Base-by-base conservation (phyloP, 2,888 invertebrate species). In the Brachyptera putata region DNA sequence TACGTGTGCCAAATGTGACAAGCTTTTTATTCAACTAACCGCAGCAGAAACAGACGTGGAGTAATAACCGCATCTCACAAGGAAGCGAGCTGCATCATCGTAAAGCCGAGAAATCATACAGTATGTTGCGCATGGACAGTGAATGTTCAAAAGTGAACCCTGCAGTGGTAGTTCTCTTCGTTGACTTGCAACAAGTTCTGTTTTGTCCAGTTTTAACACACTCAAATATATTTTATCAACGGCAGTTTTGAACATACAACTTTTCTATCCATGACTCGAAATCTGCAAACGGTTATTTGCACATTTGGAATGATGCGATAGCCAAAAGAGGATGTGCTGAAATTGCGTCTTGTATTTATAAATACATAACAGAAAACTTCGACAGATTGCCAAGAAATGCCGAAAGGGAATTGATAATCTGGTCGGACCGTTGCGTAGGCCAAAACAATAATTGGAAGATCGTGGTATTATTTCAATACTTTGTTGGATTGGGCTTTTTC, bases 381-480 rank as follows among this genome's bases (percentile, higher is more conserved):
- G 9, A n/a, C 4, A 16, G n/a, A n/a, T n/a, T n/a, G 5, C 14
- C 39, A 5, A n/a, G 3, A 16, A n/a, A 11, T 16, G 41, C 3
- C n/a, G 7, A 34, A 41, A n/a, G n/a, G n/a, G n/a, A 37, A 39
- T 24, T 56, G 11, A 22, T 56, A n/a, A 11, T 56, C 7, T 56
- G 56, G 14, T 56, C 56, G 2, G 53, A 56, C 14, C 11, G 56
- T 3, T 56, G 41, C 22, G 56, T 56, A 5, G 56, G 41, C 24
- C 56, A 56, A 56, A 56, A 56, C 11, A 56, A 56, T 22, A 56
- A 56, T 18, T 39, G 39, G 21, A 36, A 39, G 41, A 9, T 53
- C 16, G 4, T 53, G 4, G 3, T 53, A 9, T 16, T 39, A 4
- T 4, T n/a, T 9, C 7, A n/a, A 4, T n/a, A 39, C 5, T 16